Conservation (phyloP, 2,113 vertebrate genomes). For the Tragelaphus imberbis region DNA sequence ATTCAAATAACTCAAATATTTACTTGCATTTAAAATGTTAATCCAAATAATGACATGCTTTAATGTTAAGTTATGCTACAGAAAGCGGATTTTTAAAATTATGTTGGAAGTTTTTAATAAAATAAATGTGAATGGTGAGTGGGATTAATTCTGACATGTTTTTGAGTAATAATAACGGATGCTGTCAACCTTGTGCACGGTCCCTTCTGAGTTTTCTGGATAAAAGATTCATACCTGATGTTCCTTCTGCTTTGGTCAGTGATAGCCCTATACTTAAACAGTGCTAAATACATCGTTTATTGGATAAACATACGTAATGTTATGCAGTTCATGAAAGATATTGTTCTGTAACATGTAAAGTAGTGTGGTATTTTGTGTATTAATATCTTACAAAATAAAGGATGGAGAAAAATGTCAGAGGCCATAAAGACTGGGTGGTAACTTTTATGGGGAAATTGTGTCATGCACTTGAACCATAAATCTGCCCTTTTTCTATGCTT, state of each 20-base stretch:
- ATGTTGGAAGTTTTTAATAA: background rate
- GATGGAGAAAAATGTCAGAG: background rate
- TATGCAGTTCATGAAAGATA: background rate
- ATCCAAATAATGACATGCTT: background rate
- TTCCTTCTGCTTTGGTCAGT: background rate
- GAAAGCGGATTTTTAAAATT: background rate
- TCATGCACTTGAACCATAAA: background rate
- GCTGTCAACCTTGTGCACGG: background rate
- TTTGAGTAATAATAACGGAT: background rate
- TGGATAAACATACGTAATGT: background rate
- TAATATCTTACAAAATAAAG: background rate
- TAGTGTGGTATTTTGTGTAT: background rate
- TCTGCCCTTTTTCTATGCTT: background rate
- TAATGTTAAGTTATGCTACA: background rate
- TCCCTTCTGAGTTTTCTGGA: background rate
- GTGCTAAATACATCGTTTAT: background rate
- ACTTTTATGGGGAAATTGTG: background rate
- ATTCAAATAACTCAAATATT: constrained; percentile 36
- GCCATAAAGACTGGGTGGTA: background rate
- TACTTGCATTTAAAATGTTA: constrained; percentile 43
- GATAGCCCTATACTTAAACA: background rate
- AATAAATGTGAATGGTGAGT: background rate
- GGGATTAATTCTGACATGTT: background rate
- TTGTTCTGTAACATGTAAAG: background rate
- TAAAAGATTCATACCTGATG: background rate